phyloP scores from a whole-genome alignment of 2,888 invertebrate genomes.

The Merodon equestris region DNA sequence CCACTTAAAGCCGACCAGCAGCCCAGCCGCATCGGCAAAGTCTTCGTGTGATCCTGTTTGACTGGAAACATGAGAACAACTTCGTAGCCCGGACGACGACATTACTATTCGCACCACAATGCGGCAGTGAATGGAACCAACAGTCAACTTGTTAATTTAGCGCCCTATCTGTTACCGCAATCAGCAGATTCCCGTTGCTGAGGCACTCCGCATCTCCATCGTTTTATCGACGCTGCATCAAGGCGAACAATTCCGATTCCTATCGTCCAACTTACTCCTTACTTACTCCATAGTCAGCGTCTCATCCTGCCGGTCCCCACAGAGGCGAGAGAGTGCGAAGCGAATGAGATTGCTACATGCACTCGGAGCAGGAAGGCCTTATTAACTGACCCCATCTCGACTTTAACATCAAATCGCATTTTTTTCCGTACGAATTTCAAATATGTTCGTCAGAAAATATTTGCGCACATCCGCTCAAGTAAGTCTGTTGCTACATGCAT shows the following conservation, averaged over 20 bases:
- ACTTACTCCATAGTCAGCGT: too few species aligned
- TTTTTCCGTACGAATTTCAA: conserved; percentile 62
- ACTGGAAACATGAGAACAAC: conserved; percentile 35
- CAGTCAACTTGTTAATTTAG: conserved; percentile 63
- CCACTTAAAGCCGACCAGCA: conserved; percentile 61
- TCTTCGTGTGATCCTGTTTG: conserved; percentile 51
- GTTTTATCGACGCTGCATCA: conserved; percentile 56
- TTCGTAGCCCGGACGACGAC: not conserved
- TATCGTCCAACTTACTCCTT: not conserved
- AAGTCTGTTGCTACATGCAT: too few species aligned
- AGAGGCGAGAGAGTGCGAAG: not conserved
- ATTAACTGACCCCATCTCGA: conserved; percentile 59
- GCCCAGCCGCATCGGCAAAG: conserved; percentile 13
- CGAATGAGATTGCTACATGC: too few species aligned
- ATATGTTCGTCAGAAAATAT: conserved; percentile 67
- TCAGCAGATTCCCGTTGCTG: conserved; percentile 41
- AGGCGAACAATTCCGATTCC: conserved; percentile 37
- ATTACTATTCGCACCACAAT: conserved; percentile 22
- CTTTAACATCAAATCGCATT: conserved; percentile 56
- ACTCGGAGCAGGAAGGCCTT: conserved; percentile 61
- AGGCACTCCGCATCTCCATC: conserved; percentile 7
- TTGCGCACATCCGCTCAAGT: conserved; percentile 62
- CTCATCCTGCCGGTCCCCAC: too few species aligned
- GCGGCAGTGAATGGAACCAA: conserved; percentile 63
- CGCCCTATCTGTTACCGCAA: conserved; percentile 64